Percentiles rank a stretch among this genome's conserved stretches.
phyloP scores from a whole-genome alignment of 2,113 vertebrate genomes.

The Phodopus roborovskii region DNA sequence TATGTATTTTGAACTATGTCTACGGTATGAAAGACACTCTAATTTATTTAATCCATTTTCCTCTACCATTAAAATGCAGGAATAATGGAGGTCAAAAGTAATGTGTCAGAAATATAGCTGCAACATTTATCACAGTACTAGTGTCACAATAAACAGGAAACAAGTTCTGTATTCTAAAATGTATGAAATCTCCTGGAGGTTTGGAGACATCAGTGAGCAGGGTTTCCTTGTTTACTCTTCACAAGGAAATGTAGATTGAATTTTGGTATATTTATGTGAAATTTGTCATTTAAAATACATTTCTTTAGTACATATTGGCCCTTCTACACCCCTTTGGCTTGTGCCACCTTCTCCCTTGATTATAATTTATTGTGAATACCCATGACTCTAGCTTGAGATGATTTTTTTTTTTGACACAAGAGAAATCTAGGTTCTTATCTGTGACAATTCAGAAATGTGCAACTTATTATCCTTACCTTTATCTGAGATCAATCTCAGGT shows the following conservation, averaged over 20 bases:
- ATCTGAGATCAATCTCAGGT: background rate
- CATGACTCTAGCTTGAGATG: background rate
- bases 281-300: background rate
- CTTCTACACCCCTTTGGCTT: background rate
- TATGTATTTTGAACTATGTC: background rate
- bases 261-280: background rate
- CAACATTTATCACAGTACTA: background rate
- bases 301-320: background rate
- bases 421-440: background rate
- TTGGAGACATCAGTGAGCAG: background rate
- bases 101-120: background rate
- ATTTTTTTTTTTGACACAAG: background rate
- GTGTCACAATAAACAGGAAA: conserved; percentile 9
- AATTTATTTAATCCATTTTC: background rate
- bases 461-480: background rate
- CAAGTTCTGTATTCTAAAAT: background rate
- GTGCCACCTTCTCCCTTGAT: background rate
- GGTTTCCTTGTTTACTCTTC: background rate
- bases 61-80: background rate
- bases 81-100: background rate
- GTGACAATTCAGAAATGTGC: background rate
- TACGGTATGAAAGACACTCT: background rate
- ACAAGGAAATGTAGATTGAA: background rate
- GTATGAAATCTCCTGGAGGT: background rate
- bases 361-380: background rate